A percentile compares a stretch with the other conserved stretches of the same genome.
Evolutionary conservation across 2,888 invertebrate genomes (phyloP).

Genomic region (Loripinus fragilis): DNA sequence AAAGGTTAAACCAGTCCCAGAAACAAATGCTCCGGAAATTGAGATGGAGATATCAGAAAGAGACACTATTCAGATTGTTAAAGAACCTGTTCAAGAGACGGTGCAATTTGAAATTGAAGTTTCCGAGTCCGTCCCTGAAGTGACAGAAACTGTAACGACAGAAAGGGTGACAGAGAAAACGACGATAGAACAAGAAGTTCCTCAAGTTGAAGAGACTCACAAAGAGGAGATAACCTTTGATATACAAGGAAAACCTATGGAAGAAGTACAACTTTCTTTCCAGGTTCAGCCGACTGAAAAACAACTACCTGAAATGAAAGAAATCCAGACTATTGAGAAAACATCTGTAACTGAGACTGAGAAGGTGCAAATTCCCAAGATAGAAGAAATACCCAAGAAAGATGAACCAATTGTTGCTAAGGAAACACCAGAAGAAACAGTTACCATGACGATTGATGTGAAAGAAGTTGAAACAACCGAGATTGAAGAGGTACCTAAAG

Average conservation of each 20-base stretch:
- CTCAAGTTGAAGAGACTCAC: slow-evolving; percentile 57
- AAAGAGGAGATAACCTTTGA: slow-evolving; percentile 71
- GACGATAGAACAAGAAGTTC: slow-evolving; percentile 50
- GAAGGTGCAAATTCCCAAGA: slow-evolving; percentile 56
- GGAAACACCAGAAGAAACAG: slow-evolving; percentile 62
- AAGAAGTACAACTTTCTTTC: slow-evolving; percentile 75
- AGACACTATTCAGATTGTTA: slow-evolving; percentile 66
- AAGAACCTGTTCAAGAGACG: slow-evolving; percentile 60
- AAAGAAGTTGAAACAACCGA: slow-evolving; percentile 56
- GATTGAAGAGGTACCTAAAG: slow-evolving; percentile 55
- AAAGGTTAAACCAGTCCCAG: slow-evolving; percentile 50
- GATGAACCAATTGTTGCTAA: slow-evolving; percentile 61
- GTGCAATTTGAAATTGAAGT: slow-evolving; percentile 60
- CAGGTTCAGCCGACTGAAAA: slow-evolving; percentile 65
- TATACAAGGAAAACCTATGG: slow-evolving; percentile 65
- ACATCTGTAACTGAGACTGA: slow-evolving; percentile 61
- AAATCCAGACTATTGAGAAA: slow-evolving; percentile 54
- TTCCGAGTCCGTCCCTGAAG: slow-evolving; percentile 52
- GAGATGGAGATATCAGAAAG: slow-evolving; percentile 62
- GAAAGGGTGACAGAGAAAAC: slow-evolving; percentile 59
- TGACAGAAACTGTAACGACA: slow-evolving; percentile 57
- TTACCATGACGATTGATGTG: slow-evolving; percentile 58
- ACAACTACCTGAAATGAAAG: slow-evolving; percentile 60
- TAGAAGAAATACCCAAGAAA: slow-evolving; percentile 56
- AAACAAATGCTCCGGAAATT: slow-evolving; percentile 66